Conservation (phyloP, 2,888 invertebrate genomes). For the Hartigia nigra region DNA sequence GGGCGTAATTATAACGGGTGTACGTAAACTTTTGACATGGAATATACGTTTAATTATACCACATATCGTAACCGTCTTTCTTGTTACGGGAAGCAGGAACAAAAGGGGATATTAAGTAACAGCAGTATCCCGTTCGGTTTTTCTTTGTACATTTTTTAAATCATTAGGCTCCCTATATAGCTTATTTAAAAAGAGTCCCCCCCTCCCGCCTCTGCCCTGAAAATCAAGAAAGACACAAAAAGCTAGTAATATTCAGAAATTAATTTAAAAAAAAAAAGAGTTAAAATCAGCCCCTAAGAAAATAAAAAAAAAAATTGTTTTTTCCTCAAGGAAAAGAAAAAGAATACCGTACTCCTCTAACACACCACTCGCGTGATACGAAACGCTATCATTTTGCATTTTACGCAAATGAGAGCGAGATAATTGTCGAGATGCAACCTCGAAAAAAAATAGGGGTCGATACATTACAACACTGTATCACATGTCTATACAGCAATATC, state of each 20-base stretch:
- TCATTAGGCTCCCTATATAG: neutral
- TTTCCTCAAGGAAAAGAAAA: too few relatives aligned
- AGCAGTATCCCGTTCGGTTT: neutral
- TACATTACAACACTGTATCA: neutral
- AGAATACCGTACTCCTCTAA: neutral
- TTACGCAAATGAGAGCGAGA: neutral
- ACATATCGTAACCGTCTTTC: neutral
- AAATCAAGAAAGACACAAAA: neutral
- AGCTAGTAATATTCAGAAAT: neutral
- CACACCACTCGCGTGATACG: conserved; percentile 26
- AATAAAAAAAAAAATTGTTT: too few relatives aligned
- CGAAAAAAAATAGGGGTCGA: neutral
- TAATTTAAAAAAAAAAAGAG: neutral
- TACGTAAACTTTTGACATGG: neutral
- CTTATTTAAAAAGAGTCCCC: neutral
- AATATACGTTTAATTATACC: neutral
- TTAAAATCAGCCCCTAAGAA: neutral
- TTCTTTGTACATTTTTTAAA: neutral
- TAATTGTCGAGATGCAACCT: neutral
- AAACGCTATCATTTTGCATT: conserved; percentile 11
- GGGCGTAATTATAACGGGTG: neutral
- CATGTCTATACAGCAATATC: neutral
- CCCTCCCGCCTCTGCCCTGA: neutral
- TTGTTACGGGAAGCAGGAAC: neutral
- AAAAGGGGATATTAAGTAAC: neutral